A percentile compares a stretch with the other conserved stretches of the same genome.
These are phyloP conservation scores for Lydus trimaculatus DNA, from an alignment of 2,888 invertebrate genomes.

Conservation along the genomic window DNA sequence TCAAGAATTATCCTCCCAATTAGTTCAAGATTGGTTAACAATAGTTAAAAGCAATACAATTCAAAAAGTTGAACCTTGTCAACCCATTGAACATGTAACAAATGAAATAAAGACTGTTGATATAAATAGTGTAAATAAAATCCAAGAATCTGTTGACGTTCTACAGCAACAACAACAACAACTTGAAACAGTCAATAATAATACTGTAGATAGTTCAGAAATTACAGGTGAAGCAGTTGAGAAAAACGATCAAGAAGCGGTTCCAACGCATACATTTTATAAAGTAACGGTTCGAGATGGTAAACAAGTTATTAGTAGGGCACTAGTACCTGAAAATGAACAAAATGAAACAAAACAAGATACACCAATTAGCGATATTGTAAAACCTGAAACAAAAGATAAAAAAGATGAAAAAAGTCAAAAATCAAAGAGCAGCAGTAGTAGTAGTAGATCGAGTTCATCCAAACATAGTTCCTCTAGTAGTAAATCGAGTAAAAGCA, in stretches of 20 bases:
- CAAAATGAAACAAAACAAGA: slow-evolving; percentile 43
- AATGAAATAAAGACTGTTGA: slow-evolving; percentile 20
- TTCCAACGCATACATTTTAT: slow-evolving; percentile 55
- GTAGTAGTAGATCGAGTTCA: slow-evolving; percentile 34
- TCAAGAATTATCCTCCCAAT: slow-evolving; percentile 76
- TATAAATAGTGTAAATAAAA: slow-evolving; percentile 7
- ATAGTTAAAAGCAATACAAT: slow-evolving; percentile 78
- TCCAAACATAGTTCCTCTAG: slow-evolving; percentile 25
- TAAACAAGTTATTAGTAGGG: slow-evolving; percentile 70
- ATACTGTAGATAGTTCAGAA: slow-evolving; percentile 22
- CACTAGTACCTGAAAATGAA: slow-evolving; percentile 22
- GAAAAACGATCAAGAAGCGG: slow-evolving; percentile 32
- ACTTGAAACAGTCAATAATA: slow-evolving; percentile 7
- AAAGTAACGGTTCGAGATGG: slow-evolving; percentile 78
- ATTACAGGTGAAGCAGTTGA: slow-evolving; percentile 14
- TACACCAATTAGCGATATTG: slow-evolving; percentile 27
- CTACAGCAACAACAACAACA: not conserved
- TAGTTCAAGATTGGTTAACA: slow-evolving; percentile 90
- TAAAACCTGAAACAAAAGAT: slow-evolving; percentile 30
- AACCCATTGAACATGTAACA: slow-evolving; percentile 15
- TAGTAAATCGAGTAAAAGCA: slow-evolving; percentile 24
- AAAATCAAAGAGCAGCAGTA: slow-evolving; percentile 43
- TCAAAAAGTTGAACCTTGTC: slow-evolving; percentile 26
- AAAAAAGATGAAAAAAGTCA: slow-evolving; percentile 34
- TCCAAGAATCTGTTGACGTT: not conserved